phyloP scores from a whole-genome alignment of 2,888 invertebrate genomes.

The Resseliella maxima region DNA sequence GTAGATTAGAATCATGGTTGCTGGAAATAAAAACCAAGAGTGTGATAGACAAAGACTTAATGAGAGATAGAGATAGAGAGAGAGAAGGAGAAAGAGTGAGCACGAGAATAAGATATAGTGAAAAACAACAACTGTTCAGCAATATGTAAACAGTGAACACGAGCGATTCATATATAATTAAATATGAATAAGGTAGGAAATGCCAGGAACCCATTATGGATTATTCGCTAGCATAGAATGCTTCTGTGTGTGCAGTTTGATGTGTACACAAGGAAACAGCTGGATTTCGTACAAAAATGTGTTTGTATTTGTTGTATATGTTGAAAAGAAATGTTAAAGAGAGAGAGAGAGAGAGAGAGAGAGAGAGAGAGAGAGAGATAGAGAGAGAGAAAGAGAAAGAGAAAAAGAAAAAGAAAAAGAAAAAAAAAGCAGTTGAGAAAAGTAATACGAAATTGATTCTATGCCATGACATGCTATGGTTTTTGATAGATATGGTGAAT shows the following conservation, averaged over 20 bases:
- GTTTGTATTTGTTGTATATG: too few relatives aligned
- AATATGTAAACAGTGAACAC: neutral
- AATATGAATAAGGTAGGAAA: slow-evolving; percentile 2
- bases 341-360: too few relatives aligned
- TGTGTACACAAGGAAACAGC: slow-evolving; percentile 28
- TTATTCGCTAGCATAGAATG: neutral
- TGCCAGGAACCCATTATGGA: neutral
- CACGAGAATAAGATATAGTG: too few relatives aligned
- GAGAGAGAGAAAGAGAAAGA: neutral
- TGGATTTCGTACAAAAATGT: neutral
- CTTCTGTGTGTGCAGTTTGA: neutral
- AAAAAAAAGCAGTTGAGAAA: neutral
- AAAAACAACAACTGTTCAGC: neutral
- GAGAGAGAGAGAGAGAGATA: too few relatives aligned
- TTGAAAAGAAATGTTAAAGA: too few relatives aligned
- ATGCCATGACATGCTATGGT: neutral
- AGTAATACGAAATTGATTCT: too few relatives aligned
- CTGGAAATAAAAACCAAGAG: neutral
- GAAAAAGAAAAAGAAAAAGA: neutral
- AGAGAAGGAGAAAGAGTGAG: neutral
- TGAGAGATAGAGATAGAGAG: neutral
- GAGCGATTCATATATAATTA: neutral
- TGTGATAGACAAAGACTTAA: too few relatives aligned
- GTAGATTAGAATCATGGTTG: neutral
- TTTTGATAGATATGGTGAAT: neutral